Evolutionary conservation across 2,797 vertebrate species (phyloP).

Genomic region (Galaxias olidus): DNA sequence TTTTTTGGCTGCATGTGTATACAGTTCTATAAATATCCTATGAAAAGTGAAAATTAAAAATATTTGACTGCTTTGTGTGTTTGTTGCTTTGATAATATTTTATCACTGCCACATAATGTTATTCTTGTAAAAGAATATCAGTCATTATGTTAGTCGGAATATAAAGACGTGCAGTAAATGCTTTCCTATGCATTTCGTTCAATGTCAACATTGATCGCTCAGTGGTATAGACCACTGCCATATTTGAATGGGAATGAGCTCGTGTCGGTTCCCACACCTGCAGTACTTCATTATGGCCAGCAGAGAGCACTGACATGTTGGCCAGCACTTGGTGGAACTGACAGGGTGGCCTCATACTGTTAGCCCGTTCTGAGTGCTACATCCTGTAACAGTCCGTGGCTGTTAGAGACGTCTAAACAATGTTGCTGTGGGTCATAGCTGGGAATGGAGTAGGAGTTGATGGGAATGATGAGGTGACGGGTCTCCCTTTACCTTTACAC

Average conservation of each 20-base stretch:
- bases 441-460: slow-evolving; percentile 83
- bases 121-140: no score
- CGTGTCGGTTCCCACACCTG: slow-evolving; percentile 39
- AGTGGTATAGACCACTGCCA: slow-evolving; percentile 24
- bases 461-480: slow-evolving; percentile 80
- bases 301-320: slow-evolving; percentile 81
- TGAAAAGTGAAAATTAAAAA: no score
- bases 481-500: slow-evolving; percentile 80
- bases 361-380: slow-evolving; percentile 56
- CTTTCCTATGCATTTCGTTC: no score
- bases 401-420: slow-evolving; percentile 75
- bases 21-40: no score
- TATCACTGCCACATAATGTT: no score
- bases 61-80: no score
- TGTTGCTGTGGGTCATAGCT: slow-evolving; percentile 74
- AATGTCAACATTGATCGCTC: no score
- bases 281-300: slow-evolving; percentile 70
- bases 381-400: slow-evolving; percentile 71
- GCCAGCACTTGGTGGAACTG: slow-evolving; percentile 40
- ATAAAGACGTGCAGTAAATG: no score
- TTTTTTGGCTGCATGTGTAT: no score
- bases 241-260: slow-evolving; percentile 41
- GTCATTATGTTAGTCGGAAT: no score
- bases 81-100: no score
- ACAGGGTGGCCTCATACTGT: slow-evolving; percentile 53